These are phyloP conservation scores for Delphinus delphis DNA, from an alignment of 2,113 vertebrate genomes.

Conservation along the genomic window DNA sequence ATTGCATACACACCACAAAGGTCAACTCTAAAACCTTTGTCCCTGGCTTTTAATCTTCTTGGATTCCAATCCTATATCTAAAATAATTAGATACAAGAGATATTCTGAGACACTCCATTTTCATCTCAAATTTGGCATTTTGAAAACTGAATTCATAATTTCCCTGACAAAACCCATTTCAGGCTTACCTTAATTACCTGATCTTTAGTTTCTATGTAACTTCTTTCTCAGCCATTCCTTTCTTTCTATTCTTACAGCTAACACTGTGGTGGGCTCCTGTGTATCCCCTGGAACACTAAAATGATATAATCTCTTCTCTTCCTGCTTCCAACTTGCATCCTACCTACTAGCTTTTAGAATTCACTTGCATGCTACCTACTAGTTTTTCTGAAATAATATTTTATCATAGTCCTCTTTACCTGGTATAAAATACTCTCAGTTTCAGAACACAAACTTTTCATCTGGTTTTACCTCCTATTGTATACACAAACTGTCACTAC, in stretches of 20 bases:
- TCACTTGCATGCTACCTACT: not conserved
- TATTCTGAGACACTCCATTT: not conserved
- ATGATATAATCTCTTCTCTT: not conserved
- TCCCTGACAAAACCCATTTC: not conserved
- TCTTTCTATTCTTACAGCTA: not conserved
- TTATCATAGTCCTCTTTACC: not conserved
- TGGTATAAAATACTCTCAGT: not conserved
- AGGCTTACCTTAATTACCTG: not conserved
- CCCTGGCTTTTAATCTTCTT: not conserved
- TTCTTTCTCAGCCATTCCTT: not conserved
- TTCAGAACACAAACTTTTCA: not conserved
- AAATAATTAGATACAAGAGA: not conserved
- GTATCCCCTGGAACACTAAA: not conserved
- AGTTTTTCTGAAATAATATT: not conserved
- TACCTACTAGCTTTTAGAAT: not conserved
- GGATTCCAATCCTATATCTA: not conserved
- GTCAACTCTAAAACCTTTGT: not conserved
- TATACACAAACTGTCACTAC: not conserved
- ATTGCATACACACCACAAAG: not conserved
- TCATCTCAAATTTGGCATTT: not conserved
- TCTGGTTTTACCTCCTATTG: not conserved
- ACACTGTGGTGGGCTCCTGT: not conserved
- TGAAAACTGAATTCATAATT: conserved; percentile 1
- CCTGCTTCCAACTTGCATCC: not conserved
- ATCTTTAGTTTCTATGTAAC: not conserved